phyloP scores from a whole-genome alignment of 2,113 vertebrate genomes.

The Girardinichthys multiradiatus region DNA sequence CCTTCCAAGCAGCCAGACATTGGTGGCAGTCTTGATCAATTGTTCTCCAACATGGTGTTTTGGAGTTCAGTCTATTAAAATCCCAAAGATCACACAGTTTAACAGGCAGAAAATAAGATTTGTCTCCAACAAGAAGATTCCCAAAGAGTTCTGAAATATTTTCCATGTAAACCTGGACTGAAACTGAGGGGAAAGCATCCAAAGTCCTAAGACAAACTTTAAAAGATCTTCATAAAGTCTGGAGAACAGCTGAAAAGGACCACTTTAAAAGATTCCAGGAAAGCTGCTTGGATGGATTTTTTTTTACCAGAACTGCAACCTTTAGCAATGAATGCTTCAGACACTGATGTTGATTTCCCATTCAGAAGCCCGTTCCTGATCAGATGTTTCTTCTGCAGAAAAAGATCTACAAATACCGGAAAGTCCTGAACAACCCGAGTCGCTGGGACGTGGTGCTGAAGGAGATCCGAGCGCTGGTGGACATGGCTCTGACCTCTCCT shows the following conservation, averaged over 20 bases:
- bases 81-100: neutral
- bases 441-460: conserved; percentile 98
- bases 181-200: no score
- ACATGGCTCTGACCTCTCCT: conserved; percentile 94
- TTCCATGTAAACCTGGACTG: neutral
- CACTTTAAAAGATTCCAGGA: no score
- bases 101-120: neutral
- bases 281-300: no score
- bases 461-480: conserved; percentile 96
- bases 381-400: conserved; percentile 80
- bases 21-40: no score
- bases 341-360: no score
- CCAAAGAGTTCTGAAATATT: neutral
- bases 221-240: no score
- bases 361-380: neutral
- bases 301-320: no score
- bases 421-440: conserved; percentile 95
- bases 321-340: no score
- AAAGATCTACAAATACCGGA: conserved; percentile 99
- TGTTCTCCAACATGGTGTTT: no score
- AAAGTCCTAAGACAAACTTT: neutral
- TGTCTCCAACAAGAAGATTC: neutral
- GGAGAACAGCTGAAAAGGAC: no score
- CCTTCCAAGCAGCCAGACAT: neutral
- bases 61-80: no score